These are phyloP conservation scores for Peromyscus nudipes DNA, from an alignment of 2,797 vertebrate genomes.

Conservation along the genomic window DNA sequence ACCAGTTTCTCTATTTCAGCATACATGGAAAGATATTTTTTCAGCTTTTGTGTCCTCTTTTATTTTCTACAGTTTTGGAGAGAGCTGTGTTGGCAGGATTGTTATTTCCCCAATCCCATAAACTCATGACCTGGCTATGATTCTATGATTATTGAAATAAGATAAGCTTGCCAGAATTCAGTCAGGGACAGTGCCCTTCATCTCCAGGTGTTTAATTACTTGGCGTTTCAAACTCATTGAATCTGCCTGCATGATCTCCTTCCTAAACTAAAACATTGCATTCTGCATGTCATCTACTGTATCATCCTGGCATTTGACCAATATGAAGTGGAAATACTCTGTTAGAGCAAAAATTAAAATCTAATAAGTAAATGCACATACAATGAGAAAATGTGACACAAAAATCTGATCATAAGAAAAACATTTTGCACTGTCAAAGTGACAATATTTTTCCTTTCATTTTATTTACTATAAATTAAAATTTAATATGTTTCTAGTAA, in stretches of 20 bases:
- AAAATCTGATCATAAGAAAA: slow-evolving; percentile 32
- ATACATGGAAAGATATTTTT: not conserved
- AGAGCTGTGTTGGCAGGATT: slow-evolving; percentile 30
- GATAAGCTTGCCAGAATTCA: slow-evolving; percentile 49
- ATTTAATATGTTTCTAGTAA: slow-evolving; percentile 8
- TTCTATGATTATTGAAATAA: slow-evolving; percentile 70
- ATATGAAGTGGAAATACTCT: slow-evolving; percentile 55
- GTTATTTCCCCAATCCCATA: slow-evolving; percentile 30
- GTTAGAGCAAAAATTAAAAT: slow-evolving; percentile 46
- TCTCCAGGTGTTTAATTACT: slow-evolving; percentile 74
- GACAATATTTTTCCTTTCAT: slow-evolving; percentile 3
- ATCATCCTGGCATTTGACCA: slow-evolving; percentile 47
- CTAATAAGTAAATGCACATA: slow-evolving; percentile 7
- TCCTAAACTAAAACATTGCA: slow-evolving; percentile 35
- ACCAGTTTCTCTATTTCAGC: slow-evolving; percentile 42
- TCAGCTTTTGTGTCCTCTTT: not conserved
- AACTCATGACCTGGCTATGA: slow-evolving; percentile 32
- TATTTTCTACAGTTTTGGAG: slow-evolving; percentile 22
- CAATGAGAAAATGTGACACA: slow-evolving; percentile 46
- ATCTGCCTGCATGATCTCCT: slow-evolving; percentile 42
- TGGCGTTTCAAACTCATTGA: slow-evolving; percentile 64
- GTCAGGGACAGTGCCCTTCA: slow-evolving; percentile 24
- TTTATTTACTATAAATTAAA: slow-evolving; percentile 36
- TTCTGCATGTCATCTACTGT: slow-evolving; percentile 55
- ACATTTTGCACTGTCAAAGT: not conserved